A percentile compares a stretch with the other conserved stretches of the same genome.
Conservation (phyloP, 2,888 invertebrate species). For the Thymelicus sylvestris region DNA sequence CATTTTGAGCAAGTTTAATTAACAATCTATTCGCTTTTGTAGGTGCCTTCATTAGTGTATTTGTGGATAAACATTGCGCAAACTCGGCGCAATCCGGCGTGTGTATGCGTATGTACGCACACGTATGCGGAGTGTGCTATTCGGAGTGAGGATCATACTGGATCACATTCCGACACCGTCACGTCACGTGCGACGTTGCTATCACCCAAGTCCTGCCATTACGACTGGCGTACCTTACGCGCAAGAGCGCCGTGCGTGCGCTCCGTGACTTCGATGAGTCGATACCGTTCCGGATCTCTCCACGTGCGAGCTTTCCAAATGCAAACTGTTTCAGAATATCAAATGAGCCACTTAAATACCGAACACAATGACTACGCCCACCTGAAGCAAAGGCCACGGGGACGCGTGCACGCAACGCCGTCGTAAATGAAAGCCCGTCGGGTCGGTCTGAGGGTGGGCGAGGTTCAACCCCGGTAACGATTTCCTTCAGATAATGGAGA, state of each 20-base stretch:
- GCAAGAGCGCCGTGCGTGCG: constrained; percentile 48
- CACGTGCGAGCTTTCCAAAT: constrained; percentile 77
- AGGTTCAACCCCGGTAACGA: constrained; percentile 80
- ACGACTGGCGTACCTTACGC: constrained; percentile 49
- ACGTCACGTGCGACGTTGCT: constrained; percentile 55
- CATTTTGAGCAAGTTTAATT: constrained; percentile 85
- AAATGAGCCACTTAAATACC: constrained; percentile 84
- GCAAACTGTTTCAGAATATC: constrained; percentile 83
- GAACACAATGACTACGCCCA: constrained; percentile 81
- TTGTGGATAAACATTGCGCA: constrained; percentile 82
- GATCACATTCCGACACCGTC: constrained; percentile 41
- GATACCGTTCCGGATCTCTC: constrained; percentile 62
- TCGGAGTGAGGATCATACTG: constrained; percentile 19
- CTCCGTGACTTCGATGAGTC: constrained; percentile 63
- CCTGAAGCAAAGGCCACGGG: constrained; percentile 79
- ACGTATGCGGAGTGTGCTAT: constrained; percentile 28
- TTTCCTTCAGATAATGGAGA: constrained; percentile 83
- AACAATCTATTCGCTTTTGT: constrained; percentile 84
- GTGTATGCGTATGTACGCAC: constrained; percentile 64
- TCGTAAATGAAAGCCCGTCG: constrained; percentile 77
- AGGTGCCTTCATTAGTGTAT: constrained; percentile 84
- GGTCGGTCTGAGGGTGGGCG: constrained; percentile 72
- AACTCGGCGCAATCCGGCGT: constrained; percentile 62
- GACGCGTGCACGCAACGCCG: constrained; percentile 81
- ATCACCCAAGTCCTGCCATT: constrained; percentile 51